Conservation (phyloP, 1,140 invertebrate genomes). For the Dysdera silvatica region DNA sequence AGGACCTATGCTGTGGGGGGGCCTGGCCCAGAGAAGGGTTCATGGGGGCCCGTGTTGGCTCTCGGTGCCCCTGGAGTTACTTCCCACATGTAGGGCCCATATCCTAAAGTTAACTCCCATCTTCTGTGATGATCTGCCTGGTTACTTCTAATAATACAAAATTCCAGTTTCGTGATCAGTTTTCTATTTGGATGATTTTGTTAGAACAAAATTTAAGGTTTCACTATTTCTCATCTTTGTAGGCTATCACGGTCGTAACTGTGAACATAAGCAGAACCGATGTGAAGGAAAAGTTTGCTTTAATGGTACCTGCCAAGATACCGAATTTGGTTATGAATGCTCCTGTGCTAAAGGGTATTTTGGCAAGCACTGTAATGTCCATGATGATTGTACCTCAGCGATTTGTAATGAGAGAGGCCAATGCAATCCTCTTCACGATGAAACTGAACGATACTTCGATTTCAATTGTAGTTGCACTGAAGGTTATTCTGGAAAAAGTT, state of each 20-base stretch:
- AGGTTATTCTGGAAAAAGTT: conserved; percentile 82
- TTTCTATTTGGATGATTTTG: not conserved
- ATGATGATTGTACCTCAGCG: conserved; percentile 62
- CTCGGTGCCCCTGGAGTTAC: conserved; percentile 42
- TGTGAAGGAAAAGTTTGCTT: conserved; percentile 58
- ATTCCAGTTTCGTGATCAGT: not conserved
- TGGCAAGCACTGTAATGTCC: conserved; percentile 72
- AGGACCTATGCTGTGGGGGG: too few species aligned
- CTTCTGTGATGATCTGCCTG: too few species aligned
- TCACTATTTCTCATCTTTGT: conserved; percentile 70
- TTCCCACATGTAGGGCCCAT: conserved; percentile 51
- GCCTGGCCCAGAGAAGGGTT: conserved; percentile 17
- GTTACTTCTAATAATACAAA: too few species aligned
- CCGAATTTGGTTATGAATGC: conserved; percentile 37
- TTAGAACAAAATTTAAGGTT: too few species aligned
- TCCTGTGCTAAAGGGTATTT: conserved; percentile 27
- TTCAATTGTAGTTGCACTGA: conserved; percentile 57
- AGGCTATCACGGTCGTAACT: conserved; percentile 44
- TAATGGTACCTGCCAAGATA: conserved; percentile 64
- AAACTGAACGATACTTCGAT: conserved; percentile 15
- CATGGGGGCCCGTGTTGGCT: too few species aligned
- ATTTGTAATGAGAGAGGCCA: conserved; percentile 55
- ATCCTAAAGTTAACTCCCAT: conserved; percentile 61
- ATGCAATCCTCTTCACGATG: conserved; percentile 43
- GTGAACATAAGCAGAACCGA: conserved; percentile 53